Percentiles rank a stretch among this genome's conserved stretches.
Evolutionary conservation across 2,888 invertebrate genomes (phyloP).

Genomic region (Bombyx huttoni): DNA sequence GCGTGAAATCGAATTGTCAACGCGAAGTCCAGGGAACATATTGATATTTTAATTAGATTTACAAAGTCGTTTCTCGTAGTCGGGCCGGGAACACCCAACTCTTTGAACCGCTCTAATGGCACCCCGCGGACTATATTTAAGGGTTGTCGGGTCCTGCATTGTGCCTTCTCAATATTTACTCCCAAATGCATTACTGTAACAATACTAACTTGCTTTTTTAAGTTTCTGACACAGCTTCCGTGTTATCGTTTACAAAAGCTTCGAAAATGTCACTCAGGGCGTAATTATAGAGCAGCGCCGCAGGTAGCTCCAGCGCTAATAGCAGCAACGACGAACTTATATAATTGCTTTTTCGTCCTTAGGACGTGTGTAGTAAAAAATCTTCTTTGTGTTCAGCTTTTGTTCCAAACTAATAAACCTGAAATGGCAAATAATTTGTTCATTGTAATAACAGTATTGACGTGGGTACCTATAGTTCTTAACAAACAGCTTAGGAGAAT

Average conservation of each 20-base stretch:
- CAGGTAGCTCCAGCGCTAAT: conserved; percentile 50
- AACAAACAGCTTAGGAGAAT: too few species aligned
- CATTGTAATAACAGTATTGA: neutral
- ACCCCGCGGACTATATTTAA: conserved; percentile 65
- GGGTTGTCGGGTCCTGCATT: conserved; percentile 64
- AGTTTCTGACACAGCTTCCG: conserved; percentile 67
- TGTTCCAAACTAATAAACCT: neutral
- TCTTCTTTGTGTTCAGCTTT: conserved; percentile 12
- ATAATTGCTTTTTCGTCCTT: conserved; percentile 51
- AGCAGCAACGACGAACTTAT: conserved; percentile 40
- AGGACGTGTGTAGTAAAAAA: conserved; percentile 30
- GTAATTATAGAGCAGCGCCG: conserved; percentile 65
- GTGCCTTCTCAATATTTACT: conserved; percentile 69
- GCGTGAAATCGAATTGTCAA: conserved; percentile 70
- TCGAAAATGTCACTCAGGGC: conserved; percentile 59
- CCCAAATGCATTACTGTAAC: conserved; percentile 69
- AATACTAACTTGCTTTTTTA: conserved; percentile 69
- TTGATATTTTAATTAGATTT: conserved; percentile 74
- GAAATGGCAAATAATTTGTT: conserved; percentile 3
- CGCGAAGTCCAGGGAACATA: conserved; percentile 62
- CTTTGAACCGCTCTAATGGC: conserved; percentile 68
- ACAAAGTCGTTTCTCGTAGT: conserved; percentile 57
- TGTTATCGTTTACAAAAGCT: conserved; percentile 70
- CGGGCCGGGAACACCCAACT: conserved; percentile 61
- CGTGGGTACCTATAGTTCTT: too few species aligned